Evolutionary conservation across 2,888 invertebrate genomes (phyloP).

Genomic region (Pycnomerus fuliginosus): DNA sequence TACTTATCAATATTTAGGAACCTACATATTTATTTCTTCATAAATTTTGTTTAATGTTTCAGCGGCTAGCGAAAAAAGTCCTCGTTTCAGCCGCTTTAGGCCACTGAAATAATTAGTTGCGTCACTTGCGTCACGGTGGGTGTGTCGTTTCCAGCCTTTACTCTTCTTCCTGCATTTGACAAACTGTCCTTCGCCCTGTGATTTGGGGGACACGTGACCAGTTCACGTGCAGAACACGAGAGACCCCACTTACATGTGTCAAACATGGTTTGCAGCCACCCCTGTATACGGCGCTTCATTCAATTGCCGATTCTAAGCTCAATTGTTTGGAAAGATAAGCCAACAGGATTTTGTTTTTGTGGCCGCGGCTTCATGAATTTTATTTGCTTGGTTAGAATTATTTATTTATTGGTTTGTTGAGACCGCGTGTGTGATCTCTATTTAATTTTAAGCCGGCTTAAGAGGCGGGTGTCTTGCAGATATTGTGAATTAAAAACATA

Average conservation of each 20-base stretch:
- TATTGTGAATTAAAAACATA: too few species aligned
- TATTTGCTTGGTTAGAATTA: conserved; percentile 45
- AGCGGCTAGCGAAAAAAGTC: too few species aligned
- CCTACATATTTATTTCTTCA: too few species aligned
- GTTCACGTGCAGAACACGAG: conserved; percentile 41
- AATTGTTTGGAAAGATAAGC: conserved; percentile 53
- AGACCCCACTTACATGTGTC: conserved; percentile 51
- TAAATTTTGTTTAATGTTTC: too few species aligned
- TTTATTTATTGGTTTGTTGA: conserved; percentile 45
- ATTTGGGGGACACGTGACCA: conserved; percentile 41
- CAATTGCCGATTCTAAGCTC: conserved; percentile 30
- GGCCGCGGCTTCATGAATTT: conserved; percentile 28
- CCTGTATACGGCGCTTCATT: conserved; percentile 18
- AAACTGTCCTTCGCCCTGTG: conserved; percentile 41
- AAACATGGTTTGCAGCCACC: conserved; percentile 45
- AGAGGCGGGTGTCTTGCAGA: too few species aligned
- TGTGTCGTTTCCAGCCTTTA: conserved; percentile 39
- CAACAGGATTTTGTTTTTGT: conserved; percentile 44
- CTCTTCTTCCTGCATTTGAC: conserved; percentile 37
- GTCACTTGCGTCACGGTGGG: conserved; percentile 31
- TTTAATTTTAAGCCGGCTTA: conserved; percentile 41
- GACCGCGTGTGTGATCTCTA: conserved; percentile 36
- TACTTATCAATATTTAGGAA: too few species aligned
- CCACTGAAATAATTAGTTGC: conserved; percentile 26
- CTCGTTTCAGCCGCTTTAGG: too few species aligned